Base-by-base conservation (phyloP, 2,797 vertebrate species). In the Dipus sagitta region DNA sequence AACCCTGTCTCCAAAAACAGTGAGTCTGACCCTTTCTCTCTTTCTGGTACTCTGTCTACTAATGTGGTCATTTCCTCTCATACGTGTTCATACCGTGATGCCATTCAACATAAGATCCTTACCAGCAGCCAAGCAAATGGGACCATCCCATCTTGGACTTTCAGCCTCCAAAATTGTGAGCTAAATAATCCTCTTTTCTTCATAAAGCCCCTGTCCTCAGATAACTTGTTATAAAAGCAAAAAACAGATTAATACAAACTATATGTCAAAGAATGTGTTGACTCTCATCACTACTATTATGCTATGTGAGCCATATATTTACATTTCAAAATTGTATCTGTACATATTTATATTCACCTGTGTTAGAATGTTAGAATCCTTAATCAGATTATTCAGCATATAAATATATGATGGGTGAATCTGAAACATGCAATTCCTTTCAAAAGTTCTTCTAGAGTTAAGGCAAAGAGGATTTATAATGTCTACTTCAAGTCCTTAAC, bases 401-500 rank as follows among this genome's bases (percentile, higher is more conserved):
- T 81, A 84, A 80, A n/a, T 7, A 72, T 26, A 52, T 62, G 65
- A 83, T 47, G 34, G 74, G 74, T 65, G 54, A 14, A 17, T 58
- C 15, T 17, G 54, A 58, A 58, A 58, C 54, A 14, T 58, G 54
- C 17, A 14, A 62, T 24, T 76, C 2, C 90, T 85, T 82, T 79
- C 62, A 93, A 93, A 93, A 79, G 47, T 15, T 93, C 42, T 92
- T 42, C 15, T 52, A 58, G n/a, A 79, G 68, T 64, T 87, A 71
- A 42, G 54, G 12, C 17, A 83, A 52, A 77, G 47, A 84, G 32
- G 5, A 1, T 68, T 15, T 71, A 71, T 28, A 89, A 47, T 14
- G 20, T 65, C 9, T 70, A 58, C 78, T 88, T 78, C 34, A 86
- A 93, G 38, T 65, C 30, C 75, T 70, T 85, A 84, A 65, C 32